Evolutionary conservation across 2,797 vertebrate species (phyloP).

Genomic region (Tamandua tetradactyla): DNA sequence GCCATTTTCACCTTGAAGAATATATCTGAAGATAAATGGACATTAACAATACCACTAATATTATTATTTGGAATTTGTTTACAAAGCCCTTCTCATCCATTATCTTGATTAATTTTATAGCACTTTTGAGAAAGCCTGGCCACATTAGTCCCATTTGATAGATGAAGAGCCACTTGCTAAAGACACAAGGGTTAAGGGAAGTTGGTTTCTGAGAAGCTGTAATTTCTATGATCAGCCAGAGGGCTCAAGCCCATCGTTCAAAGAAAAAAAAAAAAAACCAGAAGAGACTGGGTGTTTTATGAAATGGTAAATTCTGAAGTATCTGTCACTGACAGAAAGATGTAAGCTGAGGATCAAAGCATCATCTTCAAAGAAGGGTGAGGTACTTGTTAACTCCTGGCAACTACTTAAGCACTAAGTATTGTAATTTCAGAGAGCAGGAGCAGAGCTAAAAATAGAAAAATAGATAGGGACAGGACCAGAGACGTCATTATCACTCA

Average conservation of each 20-base stretch:
- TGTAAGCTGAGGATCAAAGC: constrained; percentile 67
- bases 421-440: constrained; percentile 73
- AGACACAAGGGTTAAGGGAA: neutral
- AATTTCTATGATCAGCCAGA: constrained; percentile 49
- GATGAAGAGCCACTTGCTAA: constrained; percentile 36
- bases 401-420: constrained; percentile 63
- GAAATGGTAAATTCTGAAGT: constrained; percentile 59
- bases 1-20: neutral
- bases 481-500: constrained; percentile 75
- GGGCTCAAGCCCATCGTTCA: constrained; percentile 27
- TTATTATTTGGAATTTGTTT: constrained; percentile 29
- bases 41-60: neutral
- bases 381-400: constrained; percentile 69
- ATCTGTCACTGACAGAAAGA: constrained; percentile 43
- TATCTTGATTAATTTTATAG: neutral
- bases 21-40: constrained; percentile 1
- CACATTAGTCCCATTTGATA: neutral
- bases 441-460: constrained; percentile 72
- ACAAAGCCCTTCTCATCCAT: neutral
- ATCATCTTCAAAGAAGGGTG: constrained; percentile 65
- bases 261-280: constrained; percentile 29
- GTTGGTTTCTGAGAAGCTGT: neutral
- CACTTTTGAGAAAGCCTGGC: constrained; percentile 8
- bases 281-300: constrained; percentile 48
- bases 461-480: constrained; percentile 72